Percentiles rank a stretch among this genome's conserved stretches.
phyloP scores from a whole-genome alignment of 2,888 invertebrate genomes.

The Pristionchus maxplancki region DNA sequence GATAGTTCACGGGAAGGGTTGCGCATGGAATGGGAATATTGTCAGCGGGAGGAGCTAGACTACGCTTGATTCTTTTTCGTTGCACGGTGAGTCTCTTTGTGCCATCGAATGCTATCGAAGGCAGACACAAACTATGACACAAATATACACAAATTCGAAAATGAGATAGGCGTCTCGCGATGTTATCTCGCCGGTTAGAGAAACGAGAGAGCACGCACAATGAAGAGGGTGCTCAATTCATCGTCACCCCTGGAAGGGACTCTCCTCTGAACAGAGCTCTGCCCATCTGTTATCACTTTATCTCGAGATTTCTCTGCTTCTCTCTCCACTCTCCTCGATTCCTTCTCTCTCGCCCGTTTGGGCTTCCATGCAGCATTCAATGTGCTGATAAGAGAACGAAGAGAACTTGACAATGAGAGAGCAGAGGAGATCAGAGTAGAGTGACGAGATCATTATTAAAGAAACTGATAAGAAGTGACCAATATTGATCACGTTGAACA shows the following conservation, averaged over 20 bases:
- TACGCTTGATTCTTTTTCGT: background rate
- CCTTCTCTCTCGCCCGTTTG: background rate
- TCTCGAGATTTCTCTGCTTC: background rate
- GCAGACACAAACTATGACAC: background rate
- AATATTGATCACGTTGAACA: too few relatives aligned
- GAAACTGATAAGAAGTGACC: too few relatives aligned
- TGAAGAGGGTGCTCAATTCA: too few relatives aligned
- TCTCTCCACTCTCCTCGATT: slow-evolving; percentile 18
- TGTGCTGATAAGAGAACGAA: slow-evolving; percentile 13
- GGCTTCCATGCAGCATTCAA: background rate
- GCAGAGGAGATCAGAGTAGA: background rate
- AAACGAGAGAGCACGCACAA: too few relatives aligned
- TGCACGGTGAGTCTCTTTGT: background rate
- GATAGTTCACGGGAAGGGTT: background rate
- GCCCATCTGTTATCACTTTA: background rate
- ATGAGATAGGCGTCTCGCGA: too few relatives aligned
- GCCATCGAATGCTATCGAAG: background rate
- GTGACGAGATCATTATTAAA: background rate
- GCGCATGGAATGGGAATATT: background rate
- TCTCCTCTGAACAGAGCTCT: background rate
- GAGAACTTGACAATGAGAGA: background rate
- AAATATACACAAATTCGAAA: background rate
- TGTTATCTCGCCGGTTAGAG: too few relatives aligned
- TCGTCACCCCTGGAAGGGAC: background rate
- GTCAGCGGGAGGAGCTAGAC: background rate